Evolutionary conservation across 1,140 invertebrate species (phyloP), one percentile per base, ranked within the genome.

Genomic region (Eciton burchellii): DNA sequence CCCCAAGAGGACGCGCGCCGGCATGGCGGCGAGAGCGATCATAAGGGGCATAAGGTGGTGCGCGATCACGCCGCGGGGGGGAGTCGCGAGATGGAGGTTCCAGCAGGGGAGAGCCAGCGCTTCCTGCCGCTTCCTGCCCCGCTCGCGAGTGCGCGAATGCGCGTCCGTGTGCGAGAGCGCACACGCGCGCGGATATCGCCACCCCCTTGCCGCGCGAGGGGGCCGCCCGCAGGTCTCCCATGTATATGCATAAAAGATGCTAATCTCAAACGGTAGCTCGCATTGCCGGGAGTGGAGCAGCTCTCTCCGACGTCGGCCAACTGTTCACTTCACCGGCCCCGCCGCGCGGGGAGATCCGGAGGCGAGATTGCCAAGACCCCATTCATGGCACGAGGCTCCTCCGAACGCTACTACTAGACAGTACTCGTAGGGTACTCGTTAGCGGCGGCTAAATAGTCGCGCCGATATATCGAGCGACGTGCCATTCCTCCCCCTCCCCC

Each of bases 221-320:
- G 24, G 54, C 52, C 54, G 79, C 60, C 85, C 59, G 85, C 84
- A 83, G 85, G 56, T 87, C 82, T 71, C 59, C 76, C 83, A 84
- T 89, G 88, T 86, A 86, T 90, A 86, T 86, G 83, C 86, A 90
- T 87, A 90, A 89, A 90, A 91, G 91, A 91, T 91, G 89, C 83
- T 91, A 91, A 91, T 91, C 91, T 91, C 81, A 90, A 91, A 91
- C 91, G 89, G 91, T 91, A 91, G 91, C 91, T 91, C 86, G 89
- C 81, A 89, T 83, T 83, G 89, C 89, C 86, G 87, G 88, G 89
- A 91, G 89, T 90, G 87, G 84, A 87, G 89, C 88, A 88, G 70
- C 77, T 73, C 85, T 85, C 74, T 63, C 47, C 82, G 63, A 74
- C 86, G 72, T 87, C 84, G 86, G 56, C 89, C 90, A 88, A 91